Evolutionary conservation across 2,797 vertebrate species (phyloP).

Genomic region (Tragelaphus oryx): DNA sequence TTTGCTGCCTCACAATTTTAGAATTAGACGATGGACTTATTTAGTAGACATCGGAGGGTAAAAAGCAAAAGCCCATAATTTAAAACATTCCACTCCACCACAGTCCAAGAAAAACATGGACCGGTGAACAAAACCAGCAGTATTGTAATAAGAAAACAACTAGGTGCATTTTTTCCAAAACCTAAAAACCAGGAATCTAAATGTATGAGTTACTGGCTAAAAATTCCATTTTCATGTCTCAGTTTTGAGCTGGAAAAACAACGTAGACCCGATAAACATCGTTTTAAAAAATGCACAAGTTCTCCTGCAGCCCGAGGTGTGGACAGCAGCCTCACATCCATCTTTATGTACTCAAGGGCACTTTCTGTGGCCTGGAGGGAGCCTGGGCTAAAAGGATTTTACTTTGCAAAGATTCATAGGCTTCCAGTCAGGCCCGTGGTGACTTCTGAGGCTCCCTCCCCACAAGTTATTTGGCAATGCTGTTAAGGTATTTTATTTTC

Average conservation of each 20-base stretch:
- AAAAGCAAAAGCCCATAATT: constrained; percentile 84
- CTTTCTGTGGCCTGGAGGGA: constrained; percentile 46
- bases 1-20: constrained; percentile 85
- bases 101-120: constrained; percentile 86
- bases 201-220: constrained; percentile 80
- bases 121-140: constrained; percentile 84
- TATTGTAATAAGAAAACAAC: constrained; percentile 87
- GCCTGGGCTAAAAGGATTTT: constrained; percentile 55
- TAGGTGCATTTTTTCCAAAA: constrained; percentile 85
- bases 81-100: constrained; percentile 82
- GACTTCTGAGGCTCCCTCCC: constrained; percentile 55
- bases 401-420: constrained; percentile 66
- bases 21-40: constrained; percentile 85
- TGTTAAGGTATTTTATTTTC: constrained; percentile 65
- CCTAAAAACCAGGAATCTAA: constrained; percentile 82
- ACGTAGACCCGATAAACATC: constrained; percentile 67
- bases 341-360: constrained; percentile 41
- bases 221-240: constrained; percentile 79
- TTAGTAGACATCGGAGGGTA: constrained; percentile 83
- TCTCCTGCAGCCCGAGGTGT: constrained; percentile 54
- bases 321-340: constrained; percentile 40
- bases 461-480: constrained; percentile 57
- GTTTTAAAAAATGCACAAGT: constrained; percentile 49
- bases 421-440: constrained; percentile 48
- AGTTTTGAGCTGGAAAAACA: constrained; percentile 71